These are phyloP conservation scores for Ladona fulva DNA, from an alignment of 1,140 invertebrate genomes.

Conservation along the genomic window DNA sequence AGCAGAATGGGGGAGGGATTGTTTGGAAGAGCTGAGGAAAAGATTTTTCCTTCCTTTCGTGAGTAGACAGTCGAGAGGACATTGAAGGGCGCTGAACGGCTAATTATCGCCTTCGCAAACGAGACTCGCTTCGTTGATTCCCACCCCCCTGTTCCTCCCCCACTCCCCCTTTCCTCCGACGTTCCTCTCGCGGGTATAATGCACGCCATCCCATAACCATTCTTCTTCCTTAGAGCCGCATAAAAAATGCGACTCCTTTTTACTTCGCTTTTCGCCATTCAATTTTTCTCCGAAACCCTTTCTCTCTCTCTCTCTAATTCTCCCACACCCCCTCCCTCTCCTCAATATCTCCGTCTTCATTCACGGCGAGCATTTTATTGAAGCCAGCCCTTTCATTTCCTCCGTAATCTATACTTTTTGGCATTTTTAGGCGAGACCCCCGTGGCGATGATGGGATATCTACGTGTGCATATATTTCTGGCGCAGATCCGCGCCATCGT, in stretches of 20 bases:
- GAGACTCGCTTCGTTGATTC: slow-evolving; percentile 41
- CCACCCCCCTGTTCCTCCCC: slow-evolving; percentile 28
- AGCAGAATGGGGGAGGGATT: slow-evolving; percentile 30
- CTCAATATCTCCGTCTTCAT: not conserved
- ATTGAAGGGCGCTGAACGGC: slow-evolving; percentile 20
- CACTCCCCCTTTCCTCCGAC: not conserved
- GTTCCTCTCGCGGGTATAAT: slow-evolving; percentile 19
- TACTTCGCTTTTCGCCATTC: not conserved
- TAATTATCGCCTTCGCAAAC: slow-evolving; percentile 44
- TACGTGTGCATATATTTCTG: not conserved
- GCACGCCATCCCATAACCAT: slow-evolving; percentile 2
- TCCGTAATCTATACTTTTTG: not conserved
- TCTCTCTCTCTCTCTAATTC: not conserved
- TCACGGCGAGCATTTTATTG: not conserved
- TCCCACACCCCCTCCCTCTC: not conserved
- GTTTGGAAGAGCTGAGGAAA: not conserved
- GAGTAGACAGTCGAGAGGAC: not conserved
- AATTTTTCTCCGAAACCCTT: not conserved
- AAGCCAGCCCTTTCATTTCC: not conserved
- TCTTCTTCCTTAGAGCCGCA: slow-evolving; percentile 1
- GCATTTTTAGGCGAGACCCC: not conserved
- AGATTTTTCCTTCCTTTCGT: slow-evolving; percentile 1
- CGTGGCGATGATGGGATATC: not conserved
- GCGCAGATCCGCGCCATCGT: not conserved
- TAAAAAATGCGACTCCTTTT: slow-evolving; percentile 3